These are phyloP conservation scores for Nesogale talazaci DNA, from an alignment of 2,113 vertebrate genomes.

Conservation along the genomic window DNA sequence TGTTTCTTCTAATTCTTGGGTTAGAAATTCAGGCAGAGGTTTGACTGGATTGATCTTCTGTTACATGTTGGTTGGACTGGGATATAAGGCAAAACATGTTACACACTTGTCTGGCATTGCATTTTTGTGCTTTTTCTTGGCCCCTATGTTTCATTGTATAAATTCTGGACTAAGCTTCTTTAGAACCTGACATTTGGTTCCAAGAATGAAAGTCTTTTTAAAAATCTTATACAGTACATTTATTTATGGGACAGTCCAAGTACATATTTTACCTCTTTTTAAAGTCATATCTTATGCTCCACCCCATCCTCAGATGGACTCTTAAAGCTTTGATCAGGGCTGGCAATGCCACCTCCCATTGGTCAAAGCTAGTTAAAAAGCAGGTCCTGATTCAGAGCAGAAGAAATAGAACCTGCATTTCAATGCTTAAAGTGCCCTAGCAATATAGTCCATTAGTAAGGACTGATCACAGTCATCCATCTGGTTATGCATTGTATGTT, in stretches of 20 bases:
- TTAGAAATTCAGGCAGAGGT: not conserved
- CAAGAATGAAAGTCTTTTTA: not conserved
- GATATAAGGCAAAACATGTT: not conserved
- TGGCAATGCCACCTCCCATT: not conserved
- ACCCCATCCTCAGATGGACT: not conserved
- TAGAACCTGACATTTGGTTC: constrained; percentile 28
- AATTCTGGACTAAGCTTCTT: constrained; percentile 16
- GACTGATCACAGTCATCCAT: no score
- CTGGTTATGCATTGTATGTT: no score
- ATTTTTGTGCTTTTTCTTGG: not conserved
- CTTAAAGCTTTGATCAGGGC: not conserved
- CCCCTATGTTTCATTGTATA: not conserved
- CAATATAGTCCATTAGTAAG: no score
- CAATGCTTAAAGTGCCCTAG: not conserved
- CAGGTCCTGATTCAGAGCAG: not conserved
- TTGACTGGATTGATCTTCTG: not conserved
- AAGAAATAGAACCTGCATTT: not conserved
- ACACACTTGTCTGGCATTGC: not conserved
- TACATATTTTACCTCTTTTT: not conserved
- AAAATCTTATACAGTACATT: not conserved
- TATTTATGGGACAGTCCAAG: not conserved
- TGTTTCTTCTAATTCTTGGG: not conserved
- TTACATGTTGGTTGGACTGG: not conserved
- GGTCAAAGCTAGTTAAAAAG: not conserved
- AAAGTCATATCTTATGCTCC: not conserved